Evolutionary conservation across 2,113 vertebrate species (phyloP).

Genomic region (Poicephalus meyeri): DNA sequence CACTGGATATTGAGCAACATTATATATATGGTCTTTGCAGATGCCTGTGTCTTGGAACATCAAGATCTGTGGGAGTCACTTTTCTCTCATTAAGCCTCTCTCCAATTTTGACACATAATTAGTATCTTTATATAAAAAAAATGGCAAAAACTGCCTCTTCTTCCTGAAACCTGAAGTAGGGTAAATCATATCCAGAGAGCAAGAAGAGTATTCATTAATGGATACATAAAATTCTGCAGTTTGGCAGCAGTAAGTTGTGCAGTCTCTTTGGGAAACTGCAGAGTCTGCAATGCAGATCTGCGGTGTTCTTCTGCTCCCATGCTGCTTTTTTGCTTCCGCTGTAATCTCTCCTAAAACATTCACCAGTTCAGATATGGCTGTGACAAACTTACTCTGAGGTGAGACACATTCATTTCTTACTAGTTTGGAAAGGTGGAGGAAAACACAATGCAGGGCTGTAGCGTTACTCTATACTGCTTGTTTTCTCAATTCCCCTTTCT

Average conservation of each 20-base stretch:
- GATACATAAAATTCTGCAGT: background rate
- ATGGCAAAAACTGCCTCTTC: background rate
- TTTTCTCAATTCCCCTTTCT: background rate
- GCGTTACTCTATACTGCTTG: background rate
- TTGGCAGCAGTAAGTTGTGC: background rate
- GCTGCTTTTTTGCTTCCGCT: background rate
- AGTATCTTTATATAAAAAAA: background rate
- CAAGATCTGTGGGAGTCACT: background rate
- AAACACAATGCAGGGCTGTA: background rate
- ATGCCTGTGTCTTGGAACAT: background rate
- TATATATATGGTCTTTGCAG: background rate
- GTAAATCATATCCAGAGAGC: background rate
- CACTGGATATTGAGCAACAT: constrained; percentile 13
- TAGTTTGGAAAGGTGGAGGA: background rate
- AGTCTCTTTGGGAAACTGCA: background rate
- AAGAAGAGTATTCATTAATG: background rate
- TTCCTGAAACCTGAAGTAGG: background rate
- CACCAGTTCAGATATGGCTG: background rate
- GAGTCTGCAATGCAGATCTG: constrained; percentile 46
- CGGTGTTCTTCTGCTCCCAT: background rate
- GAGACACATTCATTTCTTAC: background rate
- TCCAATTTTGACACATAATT: background rate
- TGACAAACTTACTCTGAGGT: background rate
- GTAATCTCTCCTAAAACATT: background rate
- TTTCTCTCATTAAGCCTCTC: background rate